Conservation (phyloP, 2,888 invertebrate species). For the Xylophagus ater region DNA sequence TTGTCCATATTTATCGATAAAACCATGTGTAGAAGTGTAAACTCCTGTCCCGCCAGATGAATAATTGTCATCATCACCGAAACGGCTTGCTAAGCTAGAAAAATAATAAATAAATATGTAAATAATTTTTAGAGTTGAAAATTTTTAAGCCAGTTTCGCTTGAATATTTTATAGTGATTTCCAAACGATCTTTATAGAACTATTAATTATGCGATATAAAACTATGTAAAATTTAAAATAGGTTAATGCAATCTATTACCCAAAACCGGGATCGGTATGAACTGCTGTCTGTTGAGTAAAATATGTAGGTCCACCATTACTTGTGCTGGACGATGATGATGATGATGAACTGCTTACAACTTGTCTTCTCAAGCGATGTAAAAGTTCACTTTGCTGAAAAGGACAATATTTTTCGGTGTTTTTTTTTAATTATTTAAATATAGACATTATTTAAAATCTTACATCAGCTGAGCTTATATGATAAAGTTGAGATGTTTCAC, state of each 20-base stretch:
- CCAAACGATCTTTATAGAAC: too few species aligned
- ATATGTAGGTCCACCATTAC: conserved; percentile 10
- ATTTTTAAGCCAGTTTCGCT: too few species aligned
- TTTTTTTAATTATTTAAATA: not conserved
- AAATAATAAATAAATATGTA: conserved; percentile 2
- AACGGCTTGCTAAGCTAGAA: conserved; percentile 9
- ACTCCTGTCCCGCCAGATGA: conserved; percentile 3
- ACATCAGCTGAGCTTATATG: conserved; percentile 10
- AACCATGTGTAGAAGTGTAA: conserved; percentile 4
- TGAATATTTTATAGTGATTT: too few species aligned
- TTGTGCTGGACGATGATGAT: conserved; percentile 7
- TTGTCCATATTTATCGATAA: conserved; percentile 10
- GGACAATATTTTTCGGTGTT: not conserved
- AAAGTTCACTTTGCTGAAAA: conserved; percentile 1
- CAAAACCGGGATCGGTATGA: too few species aligned
- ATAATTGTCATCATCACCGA: conserved; percentile 10
- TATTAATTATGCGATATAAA: too few species aligned
- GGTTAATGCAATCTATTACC: too few species aligned
- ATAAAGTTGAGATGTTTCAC: conserved; percentile 11
- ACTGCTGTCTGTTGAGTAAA: conserved; percentile 8
- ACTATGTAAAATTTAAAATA: too few species aligned
- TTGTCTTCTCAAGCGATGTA: conserved; percentile 7
- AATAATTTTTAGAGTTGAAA: not conserved
- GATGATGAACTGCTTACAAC: conserved; percentile 4
- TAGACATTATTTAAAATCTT: conserved; percentile 5